Base-by-base conservation (phyloP, 2,797 vertebrate genomes). In the Yasuhikotakia modesta region DNA sequence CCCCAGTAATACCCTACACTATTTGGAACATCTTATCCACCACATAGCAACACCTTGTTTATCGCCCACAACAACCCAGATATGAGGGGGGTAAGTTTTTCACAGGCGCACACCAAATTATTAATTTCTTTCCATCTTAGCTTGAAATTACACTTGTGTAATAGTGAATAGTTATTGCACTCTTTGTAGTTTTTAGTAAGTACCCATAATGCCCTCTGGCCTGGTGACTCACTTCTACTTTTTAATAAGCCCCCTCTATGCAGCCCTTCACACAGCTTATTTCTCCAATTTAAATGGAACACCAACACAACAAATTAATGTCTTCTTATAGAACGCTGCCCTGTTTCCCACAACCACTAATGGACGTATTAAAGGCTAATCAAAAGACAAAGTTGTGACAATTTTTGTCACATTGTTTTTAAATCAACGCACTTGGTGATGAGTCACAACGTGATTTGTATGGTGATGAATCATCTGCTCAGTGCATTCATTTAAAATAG, bases 281-380 rank as follows among this genome's bases (percentile, higher is more conserved):
- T 78, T 73, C 39, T 76, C 52, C 22, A 27, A 16, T 66, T 76
- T 14, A 76, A 68, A 71, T 32, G 45, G 53, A 72, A 64, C 43
- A 17, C 43, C 63, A 58, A 60, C 73, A 52, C 22, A 77, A 70
- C 61, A 85, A 88, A 78, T 82, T 61, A 85, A 80, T 64, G 58
- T 77, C 75, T 61, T 55, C 35, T 30, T 63, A 61, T 46, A 77
- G 75, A 61, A 61, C 48, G 39, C 48, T 17, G 14, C 39, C 22
- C 53, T 11, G 32, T 75, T 53, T 69, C 17, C 14, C 19, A 43
- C 22, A 39, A 16, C 13, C 8, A n/a, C 24, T 79, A 57, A 78
- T 22, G n/a, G 32, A 57, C 55, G 8, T 12, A 24, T 58, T 17
- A 58, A 83, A 72, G 43, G 55, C 75, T 71, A 75, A 71, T 78